phyloP scores from a whole-genome alignment of 2,888 invertebrate genomes.

The Eurytoma adleriae region DNA sequence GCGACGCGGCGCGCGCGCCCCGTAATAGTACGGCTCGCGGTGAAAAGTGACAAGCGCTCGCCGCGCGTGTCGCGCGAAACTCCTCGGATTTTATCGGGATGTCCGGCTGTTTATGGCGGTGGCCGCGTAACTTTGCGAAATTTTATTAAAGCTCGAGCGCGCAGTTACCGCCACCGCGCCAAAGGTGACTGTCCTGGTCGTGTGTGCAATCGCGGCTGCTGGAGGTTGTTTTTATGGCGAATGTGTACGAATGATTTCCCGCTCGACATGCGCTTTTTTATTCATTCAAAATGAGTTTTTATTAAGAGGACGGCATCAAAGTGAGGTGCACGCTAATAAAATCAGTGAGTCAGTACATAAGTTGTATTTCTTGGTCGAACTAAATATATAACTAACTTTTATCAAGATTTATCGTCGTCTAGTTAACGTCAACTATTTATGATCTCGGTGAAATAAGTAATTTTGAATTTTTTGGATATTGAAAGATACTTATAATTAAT shows the following conservation, averaged over 20 bases:
- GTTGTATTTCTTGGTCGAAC: no score
- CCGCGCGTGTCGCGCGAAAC: not conserved
- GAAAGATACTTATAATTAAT: no score
- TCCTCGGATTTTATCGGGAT: not conserved
- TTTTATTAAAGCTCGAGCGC: slow-evolving; percentile 30
- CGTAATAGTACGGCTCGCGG: not conserved
- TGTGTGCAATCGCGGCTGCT: not conserved
- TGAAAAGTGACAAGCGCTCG: not conserved
- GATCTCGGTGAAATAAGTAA: no score
- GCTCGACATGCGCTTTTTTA: not conserved
- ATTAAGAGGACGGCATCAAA: no score
- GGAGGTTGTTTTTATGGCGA: no score
- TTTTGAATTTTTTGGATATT: no score
- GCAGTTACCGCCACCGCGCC: not conserved
- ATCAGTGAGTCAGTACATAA: no score
- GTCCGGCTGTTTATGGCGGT: not conserved
- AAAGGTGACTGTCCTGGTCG: not conserved
- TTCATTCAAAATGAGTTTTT: no score
- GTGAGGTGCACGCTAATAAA: no score
- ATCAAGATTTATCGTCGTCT: no score
- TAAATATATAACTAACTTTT: no score
- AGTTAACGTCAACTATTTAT: no score
- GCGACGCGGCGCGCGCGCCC: not conserved
- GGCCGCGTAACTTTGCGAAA: slow-evolving; percentile 5
- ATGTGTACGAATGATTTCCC: not conserved